A percentile compares a stretch with the other conserved stretches of the same genome.
Conservation (phyloP, 92 coral and sea anemone species). For the Epizoanthus fatuus region DNA sequence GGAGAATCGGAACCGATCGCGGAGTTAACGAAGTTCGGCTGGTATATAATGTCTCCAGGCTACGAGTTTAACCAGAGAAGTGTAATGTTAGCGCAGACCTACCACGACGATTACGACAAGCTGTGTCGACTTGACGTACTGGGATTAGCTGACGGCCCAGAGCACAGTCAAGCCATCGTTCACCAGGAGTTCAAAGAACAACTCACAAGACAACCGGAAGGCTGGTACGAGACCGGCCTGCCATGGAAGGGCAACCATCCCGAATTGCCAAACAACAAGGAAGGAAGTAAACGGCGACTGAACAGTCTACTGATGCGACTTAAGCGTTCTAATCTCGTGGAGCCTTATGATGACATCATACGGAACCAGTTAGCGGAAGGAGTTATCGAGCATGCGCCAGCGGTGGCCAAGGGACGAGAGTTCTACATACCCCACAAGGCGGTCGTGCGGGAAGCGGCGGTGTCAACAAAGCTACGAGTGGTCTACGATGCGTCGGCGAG, state of each 20-base stretch:
- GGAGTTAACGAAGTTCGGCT: constrained; percentile 7
- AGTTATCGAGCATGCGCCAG: not conserved
- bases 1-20: constrained; percentile 7
- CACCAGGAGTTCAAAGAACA: constrained; percentile 15
- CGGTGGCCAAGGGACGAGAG: not conserved
- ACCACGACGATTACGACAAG: constrained; percentile 37
- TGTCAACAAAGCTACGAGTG: too few species aligned
- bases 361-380: constrained; percentile 8
- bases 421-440: constrained; percentile 21
- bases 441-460: not conserved
- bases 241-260: constrained; percentile 20
- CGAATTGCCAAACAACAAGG: not conserved
- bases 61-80: constrained; percentile 13
- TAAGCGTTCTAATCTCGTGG: not conserved
- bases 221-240: constrained; percentile 17
- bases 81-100: not conserved
- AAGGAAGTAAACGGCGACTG: not conserved
- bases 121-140: constrained; percentile 30
- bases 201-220: not conserved
- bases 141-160: constrained; percentile 26
- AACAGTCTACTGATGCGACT: not conserved
- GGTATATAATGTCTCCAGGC: constrained; percentile 33
- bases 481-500: constrained; percentile 16
- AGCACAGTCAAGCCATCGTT: not conserved
- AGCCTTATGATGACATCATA: constrained; percentile 7